Conservation (phyloP, 2,797 vertebrate genomes). For the Myotis myotis region DNA sequence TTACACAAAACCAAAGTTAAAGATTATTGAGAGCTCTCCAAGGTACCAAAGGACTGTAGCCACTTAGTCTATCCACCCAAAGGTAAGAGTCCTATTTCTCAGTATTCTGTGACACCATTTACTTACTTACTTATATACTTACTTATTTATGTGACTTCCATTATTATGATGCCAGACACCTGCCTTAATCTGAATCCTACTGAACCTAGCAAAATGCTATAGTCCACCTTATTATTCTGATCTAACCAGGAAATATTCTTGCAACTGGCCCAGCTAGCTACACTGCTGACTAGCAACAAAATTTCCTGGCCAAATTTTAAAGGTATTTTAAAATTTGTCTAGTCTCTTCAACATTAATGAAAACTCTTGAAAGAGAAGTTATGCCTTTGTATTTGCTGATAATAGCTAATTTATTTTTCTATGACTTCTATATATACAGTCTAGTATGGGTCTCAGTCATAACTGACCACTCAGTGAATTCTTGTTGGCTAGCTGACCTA, state of each 20-base stretch:
- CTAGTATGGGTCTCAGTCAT: background rate
- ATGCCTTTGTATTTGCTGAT: background rate
- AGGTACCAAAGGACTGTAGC: background rate
- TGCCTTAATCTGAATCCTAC: background rate
- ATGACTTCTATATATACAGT: background rate
- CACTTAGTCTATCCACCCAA: background rate
- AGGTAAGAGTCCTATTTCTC: background rate
- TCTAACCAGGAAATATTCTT: background rate
- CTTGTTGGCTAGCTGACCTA: background rate
- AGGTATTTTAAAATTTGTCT: background rate
- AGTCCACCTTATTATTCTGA: background rate
- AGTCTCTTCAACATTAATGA: background rate
- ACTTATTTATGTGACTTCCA: background rate
- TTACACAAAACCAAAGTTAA: background rate
- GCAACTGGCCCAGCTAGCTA: background rate
- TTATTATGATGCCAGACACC: background rate
- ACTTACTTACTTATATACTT: background rate
- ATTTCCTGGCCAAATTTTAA: background rate
- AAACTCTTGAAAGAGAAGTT: background rate
- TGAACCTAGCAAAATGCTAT: background rate
- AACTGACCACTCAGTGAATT: background rate
- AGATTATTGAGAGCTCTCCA: slow-evolving; percentile 39
- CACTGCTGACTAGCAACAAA: background rate
- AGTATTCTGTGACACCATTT: background rate
- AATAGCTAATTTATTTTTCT: background rate